These are phyloP conservation scores for Crenuchus spilurus DNA, from an alignment of 2,797 vertebrate species.

Conservation along the genomic window DNA sequence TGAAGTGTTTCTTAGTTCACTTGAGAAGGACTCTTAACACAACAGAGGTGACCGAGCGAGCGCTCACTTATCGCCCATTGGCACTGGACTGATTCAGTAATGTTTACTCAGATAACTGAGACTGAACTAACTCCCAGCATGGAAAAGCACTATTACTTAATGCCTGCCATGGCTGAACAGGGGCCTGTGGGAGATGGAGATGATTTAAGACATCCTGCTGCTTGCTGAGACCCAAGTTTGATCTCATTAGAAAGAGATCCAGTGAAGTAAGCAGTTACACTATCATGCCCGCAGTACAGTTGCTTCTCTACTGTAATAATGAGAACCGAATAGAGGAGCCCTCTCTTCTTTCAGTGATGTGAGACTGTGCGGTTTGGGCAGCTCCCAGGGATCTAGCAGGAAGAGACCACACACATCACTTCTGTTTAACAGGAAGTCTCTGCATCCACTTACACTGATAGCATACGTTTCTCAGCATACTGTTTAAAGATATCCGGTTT, in stretches of 20 bases:
- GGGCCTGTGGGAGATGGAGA: slow-evolving; percentile 5
- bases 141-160: slow-evolving; percentile 24
- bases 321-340: slow-evolving; percentile 9
- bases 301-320: slow-evolving; percentile 14
- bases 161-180: slow-evolving; percentile 26
- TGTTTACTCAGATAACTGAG: slow-evolving; percentile 46
- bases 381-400: slow-evolving; percentile 12
- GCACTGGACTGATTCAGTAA: slow-evolving; percentile 15
- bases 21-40: not conserved
- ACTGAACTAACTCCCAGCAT: slow-evolving; percentile 16
- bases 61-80: slow-evolving; percentile 3
- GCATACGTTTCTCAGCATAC: slow-evolving; percentile 32
- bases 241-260: slow-evolving; percentile 32
- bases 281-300: not conserved
- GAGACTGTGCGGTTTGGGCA: slow-evolving; percentile 11
- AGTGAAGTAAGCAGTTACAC: not conserved
- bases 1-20: slow-evolving; percentile 15
- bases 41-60: not conserved
- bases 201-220: slow-evolving; percentile 34
- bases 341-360: slow-evolving; percentile 4
- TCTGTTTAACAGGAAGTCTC: slow-evolving; percentile 50
- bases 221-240: slow-evolving; percentile 11
- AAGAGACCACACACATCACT: slow-evolving; percentile 53
- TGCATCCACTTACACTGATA: slow-evolving; percentile 34
- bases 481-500: slow-evolving; percentile 20